phyloP scores from a whole-genome alignment of 2,888 invertebrate genomes.

The Rotaria macrura region DNA sequence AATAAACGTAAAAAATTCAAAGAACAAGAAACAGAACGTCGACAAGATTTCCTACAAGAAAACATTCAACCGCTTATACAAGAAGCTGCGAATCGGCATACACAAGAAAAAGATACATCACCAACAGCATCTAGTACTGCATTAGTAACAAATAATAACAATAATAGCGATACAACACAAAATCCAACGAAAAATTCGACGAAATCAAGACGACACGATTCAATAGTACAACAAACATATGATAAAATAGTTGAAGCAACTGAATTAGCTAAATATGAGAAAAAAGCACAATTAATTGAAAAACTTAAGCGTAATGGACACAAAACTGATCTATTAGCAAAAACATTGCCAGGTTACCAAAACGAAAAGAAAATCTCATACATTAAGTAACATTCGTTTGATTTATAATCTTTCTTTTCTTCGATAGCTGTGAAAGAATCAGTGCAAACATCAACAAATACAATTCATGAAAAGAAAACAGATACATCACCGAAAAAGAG shows the following conservation, averaged over 20 bases:
- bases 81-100: neutral
- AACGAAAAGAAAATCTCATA: no score
- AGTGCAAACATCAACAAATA: neutral
- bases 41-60: neutral
- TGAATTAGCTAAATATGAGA: slow-evolving; percentile 5
- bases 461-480: neutral
- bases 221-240: neutral
- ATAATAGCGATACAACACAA: no score
- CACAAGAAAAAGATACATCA: neutral
- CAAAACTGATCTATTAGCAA: neutral
- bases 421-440: neutral
- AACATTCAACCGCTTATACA: neutral
- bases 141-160: neutral
- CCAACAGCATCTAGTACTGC: neutral
- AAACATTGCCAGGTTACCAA: neutral
- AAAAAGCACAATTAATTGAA: slow-evolving; percentile 7
- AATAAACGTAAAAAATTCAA: slow-evolving; percentile 20
- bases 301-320: slow-evolving; percentile 11
- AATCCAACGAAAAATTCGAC: neutral
- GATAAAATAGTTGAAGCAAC: slow-evolving; percentile 7
- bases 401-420: neutral
- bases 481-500: neutral
- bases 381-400: neutral
- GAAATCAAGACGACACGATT: neutral
- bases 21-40: neutral